These are phyloP conservation scores for Heliconius hortense DNA, from an alignment of 2,888 invertebrate genomes.

Conservation along the genomic window DNA sequence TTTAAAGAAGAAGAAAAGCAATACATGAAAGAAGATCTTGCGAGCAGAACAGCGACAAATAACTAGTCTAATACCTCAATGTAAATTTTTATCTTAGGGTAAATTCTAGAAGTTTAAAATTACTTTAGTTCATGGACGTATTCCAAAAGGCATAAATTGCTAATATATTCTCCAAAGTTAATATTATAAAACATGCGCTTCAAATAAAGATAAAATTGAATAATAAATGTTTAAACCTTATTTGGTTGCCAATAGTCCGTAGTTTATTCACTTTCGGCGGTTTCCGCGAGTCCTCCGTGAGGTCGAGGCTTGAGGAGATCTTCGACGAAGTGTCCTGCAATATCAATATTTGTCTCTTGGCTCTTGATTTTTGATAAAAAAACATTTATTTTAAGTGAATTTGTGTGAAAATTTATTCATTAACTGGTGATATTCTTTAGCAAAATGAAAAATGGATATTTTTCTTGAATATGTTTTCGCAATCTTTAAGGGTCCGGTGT, in stretches of 20 bases:
- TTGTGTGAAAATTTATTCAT: neutral
- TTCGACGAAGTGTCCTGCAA: constrained; percentile 82
- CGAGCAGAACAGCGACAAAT: neutral
- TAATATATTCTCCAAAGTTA: no score
- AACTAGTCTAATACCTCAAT: neutral
- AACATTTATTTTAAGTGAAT: neutral
- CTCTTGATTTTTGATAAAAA: neutral
- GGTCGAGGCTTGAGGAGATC: constrained; percentile 83
- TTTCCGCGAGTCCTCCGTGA: constrained; percentile 80
- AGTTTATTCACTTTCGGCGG: constrained; percentile 85
- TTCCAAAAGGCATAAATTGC: no score
- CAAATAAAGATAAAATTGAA: neutral
- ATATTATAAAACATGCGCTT: neutral
- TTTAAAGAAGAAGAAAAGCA: neutral
- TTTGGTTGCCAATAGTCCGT: constrained; percentile 88
- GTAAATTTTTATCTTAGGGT: neutral
- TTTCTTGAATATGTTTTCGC: no score
- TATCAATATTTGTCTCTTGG: constrained; percentile 10
- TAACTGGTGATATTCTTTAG: neutral
- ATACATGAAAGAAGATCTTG: neutral
- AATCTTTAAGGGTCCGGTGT: no score
- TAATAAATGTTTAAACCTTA: constrained; percentile 77
- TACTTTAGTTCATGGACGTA: no score
- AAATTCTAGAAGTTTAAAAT: no score
- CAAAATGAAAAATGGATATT: no score